phyloP scores from a whole-genome alignment of 2,888 invertebrate genomes.

The Brachyptera risi region DNA sequence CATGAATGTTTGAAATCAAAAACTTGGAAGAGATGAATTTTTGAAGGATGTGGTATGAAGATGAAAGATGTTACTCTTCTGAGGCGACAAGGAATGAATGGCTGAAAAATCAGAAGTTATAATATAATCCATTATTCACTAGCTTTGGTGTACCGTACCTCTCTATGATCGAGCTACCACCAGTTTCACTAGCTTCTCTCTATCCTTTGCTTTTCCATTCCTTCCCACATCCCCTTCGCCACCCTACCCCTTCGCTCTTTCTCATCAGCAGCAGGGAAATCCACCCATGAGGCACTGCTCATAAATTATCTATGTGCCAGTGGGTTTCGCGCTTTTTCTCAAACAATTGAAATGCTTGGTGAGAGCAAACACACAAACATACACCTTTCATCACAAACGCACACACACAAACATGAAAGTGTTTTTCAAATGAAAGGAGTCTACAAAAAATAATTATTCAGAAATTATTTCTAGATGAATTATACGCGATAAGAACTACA shows the following conservation, averaged over 20 bases:
- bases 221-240: too few relatives aligned
- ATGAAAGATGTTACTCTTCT: slow-evolving; percentile 5
- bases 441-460: slow-evolving; percentile 10
- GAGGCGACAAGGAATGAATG: slow-evolving; percentile 5
- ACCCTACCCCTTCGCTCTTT: too few relatives aligned
- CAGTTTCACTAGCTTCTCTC: neutral
- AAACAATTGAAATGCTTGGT: slow-evolving; percentile 4
- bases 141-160: neutral
- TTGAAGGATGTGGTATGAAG: slow-evolving; percentile 14
- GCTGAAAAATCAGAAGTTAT: neutral
- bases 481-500: too few relatives aligned
- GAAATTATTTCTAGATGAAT: neutral
- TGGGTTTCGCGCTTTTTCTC: slow-evolving; percentile 7
- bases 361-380: neutral
- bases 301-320: slow-evolving; percentile 14
- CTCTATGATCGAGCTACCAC: neutral
- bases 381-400: neutral
- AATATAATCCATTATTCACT: slow-evolving; percentile 20
- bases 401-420: too few relatives aligned
- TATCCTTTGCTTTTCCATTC: neutral
- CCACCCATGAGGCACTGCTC: slow-evolving; percentile 2
- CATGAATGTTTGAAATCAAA: slow-evolving; percentile 20
- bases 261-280: slow-evolving; percentile 9
- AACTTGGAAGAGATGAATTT: slow-evolving; percentile 7
- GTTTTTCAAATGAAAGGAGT: slow-evolving; percentile 1